phyloP scores from a whole-genome alignment of 2,888 invertebrate genomes.

The Itoplectis maculator region DNA sequence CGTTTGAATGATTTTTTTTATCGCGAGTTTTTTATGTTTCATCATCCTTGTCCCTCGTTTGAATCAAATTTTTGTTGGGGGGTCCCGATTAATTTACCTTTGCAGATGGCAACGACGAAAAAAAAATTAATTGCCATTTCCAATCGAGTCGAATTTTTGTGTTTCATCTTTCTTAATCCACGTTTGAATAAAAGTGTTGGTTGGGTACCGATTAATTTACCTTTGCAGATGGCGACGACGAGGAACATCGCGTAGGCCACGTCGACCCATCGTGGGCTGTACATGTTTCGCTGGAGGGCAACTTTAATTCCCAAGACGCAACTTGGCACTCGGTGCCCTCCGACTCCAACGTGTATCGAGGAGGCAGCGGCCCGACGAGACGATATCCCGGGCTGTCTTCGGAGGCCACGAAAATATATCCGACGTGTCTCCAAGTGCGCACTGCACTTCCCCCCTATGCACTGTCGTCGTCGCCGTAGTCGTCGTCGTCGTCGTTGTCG shows the following conservation, averaged over 20 bases:
- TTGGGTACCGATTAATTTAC: no score
- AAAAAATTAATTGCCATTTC: background rate
- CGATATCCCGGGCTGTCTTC: conserved; percentile 30
- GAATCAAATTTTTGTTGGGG: no score
- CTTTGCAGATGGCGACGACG: conserved; percentile 60
- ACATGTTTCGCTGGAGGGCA: conserved; percentile 58
- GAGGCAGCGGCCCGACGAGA: background rate
- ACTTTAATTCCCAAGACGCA: conserved; percentile 49
- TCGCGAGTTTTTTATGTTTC: no score
- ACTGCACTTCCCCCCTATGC: background rate
- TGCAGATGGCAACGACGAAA: no score
- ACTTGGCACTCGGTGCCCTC: background rate
- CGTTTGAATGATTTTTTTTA: no score
- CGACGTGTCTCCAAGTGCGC: background rate
- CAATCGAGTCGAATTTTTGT: background rate
- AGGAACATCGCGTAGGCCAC: conserved; percentile 59
- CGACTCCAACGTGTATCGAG: background rate
- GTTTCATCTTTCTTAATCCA: background rate
- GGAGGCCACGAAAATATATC: conserved; percentile 9
- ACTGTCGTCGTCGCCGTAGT: no score
- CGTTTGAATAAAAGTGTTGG: no score
- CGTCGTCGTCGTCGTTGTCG: no score
- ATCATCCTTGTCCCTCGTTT: no score
- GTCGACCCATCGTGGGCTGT: conserved; percentile 59
- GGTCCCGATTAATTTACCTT: no score